These are phyloP conservation scores for Alviniconcha marisindica DNA, from an alignment of 1,140 invertebrate genomes.

Conservation along the genomic window DNA sequence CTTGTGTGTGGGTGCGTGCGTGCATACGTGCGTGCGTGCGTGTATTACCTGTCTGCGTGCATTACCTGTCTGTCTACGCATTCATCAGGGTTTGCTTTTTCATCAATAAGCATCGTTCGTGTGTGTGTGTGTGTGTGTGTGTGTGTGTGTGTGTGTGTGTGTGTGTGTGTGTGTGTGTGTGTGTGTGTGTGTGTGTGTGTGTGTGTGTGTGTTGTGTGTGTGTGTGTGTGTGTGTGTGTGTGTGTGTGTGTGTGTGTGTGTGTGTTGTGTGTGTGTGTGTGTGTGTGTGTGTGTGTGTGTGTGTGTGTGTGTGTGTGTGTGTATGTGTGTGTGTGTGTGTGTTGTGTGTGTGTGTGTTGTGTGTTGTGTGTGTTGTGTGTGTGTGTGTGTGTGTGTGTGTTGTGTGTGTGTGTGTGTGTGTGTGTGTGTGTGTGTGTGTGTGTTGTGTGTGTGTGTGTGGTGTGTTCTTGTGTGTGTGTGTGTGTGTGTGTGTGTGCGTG, in stretches of 20 bases:
- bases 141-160: background rate
- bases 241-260: slow-evolving; percentile 11
- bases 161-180: slow-evolving; percentile 2
- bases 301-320: background rate
- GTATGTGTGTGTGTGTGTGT: background rate
- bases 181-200: slow-evolving; percentile 21
- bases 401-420: slow-evolving; percentile 16
- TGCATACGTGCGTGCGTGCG: background rate
- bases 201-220: slow-evolving; percentile 6
- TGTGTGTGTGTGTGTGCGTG: background rate
- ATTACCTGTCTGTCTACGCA: background rate
- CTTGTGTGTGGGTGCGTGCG: background rate
- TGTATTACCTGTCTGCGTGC: background rate
- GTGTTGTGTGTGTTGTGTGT: background rate
- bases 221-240: slow-evolving; percentile 24
- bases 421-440: slow-evolving; percentile 4
- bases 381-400: slow-evolving; percentile 11
- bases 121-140: background rate
- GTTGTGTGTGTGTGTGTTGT: background rate
- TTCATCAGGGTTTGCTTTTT: background rate
- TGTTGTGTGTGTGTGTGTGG: background rate
- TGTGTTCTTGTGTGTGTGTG: background rate
- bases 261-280: no score
- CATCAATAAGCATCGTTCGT: background rate
- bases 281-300: no score